phyloP scores from a whole-genome alignment of 2,888 invertebrate genomes.

The Microplitis manilae region DNA sequence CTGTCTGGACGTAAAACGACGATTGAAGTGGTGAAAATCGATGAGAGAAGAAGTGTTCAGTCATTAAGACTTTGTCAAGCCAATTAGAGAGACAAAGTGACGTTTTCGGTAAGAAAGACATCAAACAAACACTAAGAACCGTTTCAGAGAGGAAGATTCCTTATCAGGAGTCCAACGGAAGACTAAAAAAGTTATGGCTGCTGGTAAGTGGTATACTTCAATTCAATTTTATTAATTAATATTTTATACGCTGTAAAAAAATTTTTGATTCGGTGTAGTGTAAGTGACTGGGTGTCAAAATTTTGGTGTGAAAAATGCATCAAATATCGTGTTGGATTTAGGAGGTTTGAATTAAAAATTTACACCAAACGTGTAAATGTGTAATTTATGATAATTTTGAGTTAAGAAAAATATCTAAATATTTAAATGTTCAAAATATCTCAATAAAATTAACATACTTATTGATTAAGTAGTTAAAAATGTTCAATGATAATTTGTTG shows the following conservation, averaged over 20 bases:
- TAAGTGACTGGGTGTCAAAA: too few relatives aligned
- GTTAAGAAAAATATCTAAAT: too few relatives aligned
- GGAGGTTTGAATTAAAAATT: too few relatives aligned
- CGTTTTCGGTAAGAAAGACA: constrained; percentile 20
- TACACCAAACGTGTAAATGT: too few relatives aligned
- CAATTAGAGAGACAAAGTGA: constrained; percentile 51
- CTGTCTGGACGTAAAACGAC: constrained; percentile 19
- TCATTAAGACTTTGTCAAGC: constrained; percentile 49
- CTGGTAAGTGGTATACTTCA: constrained; percentile 53
- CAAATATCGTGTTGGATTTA: too few relatives aligned
- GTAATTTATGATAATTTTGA: too few relatives aligned
- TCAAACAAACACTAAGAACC: background rate
- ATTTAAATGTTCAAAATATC: too few relatives aligned
- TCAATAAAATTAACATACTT: too few relatives aligned
- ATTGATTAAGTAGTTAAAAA: too few relatives aligned
- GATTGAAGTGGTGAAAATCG: constrained; percentile 47
- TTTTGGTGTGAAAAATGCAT: too few relatives aligned
- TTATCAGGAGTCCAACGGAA: constrained; percentile 27
- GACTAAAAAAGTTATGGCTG: constrained; percentile 56
- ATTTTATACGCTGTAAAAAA: background rate
- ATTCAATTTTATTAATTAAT: constrained; percentile 14
- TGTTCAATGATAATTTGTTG: too few relatives aligned
- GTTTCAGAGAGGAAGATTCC: constrained; percentile 20
- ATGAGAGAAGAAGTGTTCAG: constrained; percentile 53
- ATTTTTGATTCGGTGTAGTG: too few relatives aligned